Base-by-base conservation (phyloP, 2,797 vertebrate species). In the Columba guinea region DNA sequence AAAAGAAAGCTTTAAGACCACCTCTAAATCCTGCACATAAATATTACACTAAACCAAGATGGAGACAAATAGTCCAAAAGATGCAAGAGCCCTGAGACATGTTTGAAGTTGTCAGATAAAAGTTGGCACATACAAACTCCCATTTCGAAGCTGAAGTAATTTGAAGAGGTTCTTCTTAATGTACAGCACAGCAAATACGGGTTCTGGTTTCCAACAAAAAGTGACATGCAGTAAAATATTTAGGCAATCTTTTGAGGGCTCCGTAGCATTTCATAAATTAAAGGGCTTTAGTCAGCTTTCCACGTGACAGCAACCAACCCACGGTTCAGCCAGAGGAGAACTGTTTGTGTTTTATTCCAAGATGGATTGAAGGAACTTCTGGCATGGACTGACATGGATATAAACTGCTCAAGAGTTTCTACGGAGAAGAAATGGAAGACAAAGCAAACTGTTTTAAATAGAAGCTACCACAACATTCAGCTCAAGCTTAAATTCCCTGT, bases 191-290 rank as follows among this genome's bases (percentile, higher is more conserved):
- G 93, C 16, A 17, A 95, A 75, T 71, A 48, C 0, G 14, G 82
- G 90, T 79, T 95, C 90, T 97, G 96, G 84, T 89, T 97, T 96
- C 90, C 91, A 96, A 93, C 94, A 96, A 55, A 96, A 96, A 94
- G 51, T 90, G 94, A 96, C 90, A 78, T 52, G 74, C 63, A 89
- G 71, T 94, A 94, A 95, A 97, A 94, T 95, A 95, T 95, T 96
- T 96, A 94, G 93, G 90, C 53, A 71, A 95, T 65, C 84, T 90
- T 92, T 81, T 68, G 86, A 95, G 91, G 34, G 68, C 64, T 87
- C 51, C 0, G 12, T 32, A 94, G 67, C 80, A 87, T 95, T 95
- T 95, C 41, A 96, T 95, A 92, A 95, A 92, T 94, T 85, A 96
- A 95, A 82, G 80, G 64, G 60, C 60, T 94, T 96, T 85, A 94